These are phyloP conservation scores for Fistularia tabacaria DNA, from an alignment of 2,797 vertebrate species.

Conservation along the genomic window DNA sequence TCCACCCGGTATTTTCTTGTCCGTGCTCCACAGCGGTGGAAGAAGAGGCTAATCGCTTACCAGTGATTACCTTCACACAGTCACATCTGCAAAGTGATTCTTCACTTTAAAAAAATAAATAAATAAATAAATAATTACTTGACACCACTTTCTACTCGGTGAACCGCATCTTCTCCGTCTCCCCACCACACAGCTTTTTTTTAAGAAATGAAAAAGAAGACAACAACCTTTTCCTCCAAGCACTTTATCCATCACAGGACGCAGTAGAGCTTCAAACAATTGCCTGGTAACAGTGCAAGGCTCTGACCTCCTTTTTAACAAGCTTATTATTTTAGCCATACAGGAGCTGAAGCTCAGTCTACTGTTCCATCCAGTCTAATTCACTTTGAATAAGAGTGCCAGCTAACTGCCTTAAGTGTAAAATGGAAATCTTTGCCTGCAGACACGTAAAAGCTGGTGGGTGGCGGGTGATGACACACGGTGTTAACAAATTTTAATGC, in stretches of 20 bases:
- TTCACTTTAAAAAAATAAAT: not conserved
- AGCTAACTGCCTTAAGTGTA: conserved; percentile 32
- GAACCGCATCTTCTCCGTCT: conserved; percentile 4
- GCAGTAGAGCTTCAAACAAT: conserved; percentile 9
- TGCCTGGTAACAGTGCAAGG: conserved; percentile 4
- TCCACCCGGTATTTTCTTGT: conserved; percentile 7
- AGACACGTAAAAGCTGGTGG: conserved; percentile 21
- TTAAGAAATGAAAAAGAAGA: too few relatives aligned
- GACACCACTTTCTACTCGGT: not conserved
- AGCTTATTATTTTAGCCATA: conserved; percentile 23
- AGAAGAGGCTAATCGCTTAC: too few relatives aligned
- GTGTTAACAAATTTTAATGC: conserved; percentile 18
- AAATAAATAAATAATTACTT: not conserved
- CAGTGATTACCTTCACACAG: not conserved
- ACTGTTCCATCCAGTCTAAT: conserved; percentile 22
- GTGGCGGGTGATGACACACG: conserved; percentile 15
- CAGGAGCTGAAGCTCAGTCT: conserved; percentile 6
- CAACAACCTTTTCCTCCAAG: not conserved
- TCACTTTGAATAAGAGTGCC: conserved; percentile 31
- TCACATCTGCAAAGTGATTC: conserved; percentile 13
- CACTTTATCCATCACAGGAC: not conserved
- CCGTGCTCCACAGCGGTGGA: not conserved
- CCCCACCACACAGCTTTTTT: conserved; percentile 4
- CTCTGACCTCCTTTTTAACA: conserved; percentile 5
- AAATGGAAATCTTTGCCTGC: conserved; percentile 26